Base-by-base conservation (phyloP, 1,140 invertebrate species). In the Monomorium pharaonis region DNA sequence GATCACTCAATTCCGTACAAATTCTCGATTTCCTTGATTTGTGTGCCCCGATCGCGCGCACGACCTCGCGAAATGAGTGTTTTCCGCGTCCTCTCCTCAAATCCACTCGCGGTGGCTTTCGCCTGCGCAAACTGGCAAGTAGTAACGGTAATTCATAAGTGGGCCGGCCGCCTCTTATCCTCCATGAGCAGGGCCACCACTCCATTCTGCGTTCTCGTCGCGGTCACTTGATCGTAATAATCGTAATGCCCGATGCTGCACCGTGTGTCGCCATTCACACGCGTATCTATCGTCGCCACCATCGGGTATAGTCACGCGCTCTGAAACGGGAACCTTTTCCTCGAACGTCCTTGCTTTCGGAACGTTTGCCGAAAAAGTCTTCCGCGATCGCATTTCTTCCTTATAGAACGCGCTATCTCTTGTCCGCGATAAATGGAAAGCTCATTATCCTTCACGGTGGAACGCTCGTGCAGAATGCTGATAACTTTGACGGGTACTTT, bases 221-320 rank as follows among this genome's bases (percentile, higher is more conserved):
- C 78, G 67, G 77, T 21, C 72, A 89, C 27, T 86, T 88, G 85
- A 89, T 89, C 74, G 47, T 58, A 72, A 89, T 75, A 78, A 89
- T 89, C 81, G 83, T 85, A 85, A 69, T 86, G 16, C 56, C 81
- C 86, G 62, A 76, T 84, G 69, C 62, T 51, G 27, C 60, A 51
- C 24, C 18, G 62, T n/a, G 62, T n/a, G 44, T 74, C 76, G 63
- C 65, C 77, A 74, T 67, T 72, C 62, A 77, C 85, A 80, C 72
- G 84, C 77, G 42, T 54, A 76, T 89, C 58, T 54, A 76, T 89
- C 58, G 63, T 60, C 42, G 62, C 44, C 69, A 86, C 42, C 33
- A 85, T n/a, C n/a, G 88, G 88, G 88, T n/a, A n/a, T n/a, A 90
- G 80, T 91, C 86, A 89, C 85, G 88, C 81, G 84, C 37, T 75